These are phyloP conservation scores for Drosophila setosimentum DNA, from an alignment of 2,888 invertebrate genomes.

Conservation along the genomic window DNA sequence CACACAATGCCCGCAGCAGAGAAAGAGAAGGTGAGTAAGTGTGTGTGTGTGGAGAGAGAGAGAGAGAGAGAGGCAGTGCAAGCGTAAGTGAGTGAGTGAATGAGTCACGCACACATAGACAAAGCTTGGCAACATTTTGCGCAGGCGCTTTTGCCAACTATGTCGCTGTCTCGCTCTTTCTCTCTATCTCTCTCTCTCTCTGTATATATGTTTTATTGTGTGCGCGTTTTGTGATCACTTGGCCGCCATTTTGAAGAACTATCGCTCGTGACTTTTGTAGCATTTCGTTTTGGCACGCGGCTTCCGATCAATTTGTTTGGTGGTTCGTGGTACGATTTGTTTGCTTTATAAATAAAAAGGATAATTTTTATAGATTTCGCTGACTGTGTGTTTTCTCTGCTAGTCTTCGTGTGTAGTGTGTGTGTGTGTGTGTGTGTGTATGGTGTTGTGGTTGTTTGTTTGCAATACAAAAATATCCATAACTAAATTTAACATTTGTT, in stretches of 20 bases:
- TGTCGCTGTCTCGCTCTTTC: not conserved
- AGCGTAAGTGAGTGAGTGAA: not conserved
- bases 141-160: conserved; percentile 50
- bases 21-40: not conserved
- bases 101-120: conserved; percentile 33
- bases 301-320: conserved; percentile 47
- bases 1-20: conserved; percentile 13
- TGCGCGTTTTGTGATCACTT: conserved; percentile 21
- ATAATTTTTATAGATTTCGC: conserved; percentile 71
- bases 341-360: conserved; percentile 63
- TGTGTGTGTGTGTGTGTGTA: conserved; percentile 7
- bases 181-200: not conserved
- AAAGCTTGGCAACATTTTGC: conserved; percentile 52
- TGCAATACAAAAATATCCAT: conserved; percentile 68
- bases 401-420: not conserved
- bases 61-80: not conserved
- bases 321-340: conserved; percentile 39
- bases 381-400: conserved; percentile 7
- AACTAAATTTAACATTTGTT: conserved; percentile 80
- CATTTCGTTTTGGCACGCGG: conserved; percentile 38
- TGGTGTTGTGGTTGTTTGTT: conserved; percentile 26
- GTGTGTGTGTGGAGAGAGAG: not conserved
- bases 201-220: no score
- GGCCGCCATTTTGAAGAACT: conserved; percentile 51
- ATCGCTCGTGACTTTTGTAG: conserved; percentile 45